phyloP scores from a whole-genome alignment of 2,797 vertebrate species.

The Diceros bicornis region DNA sequence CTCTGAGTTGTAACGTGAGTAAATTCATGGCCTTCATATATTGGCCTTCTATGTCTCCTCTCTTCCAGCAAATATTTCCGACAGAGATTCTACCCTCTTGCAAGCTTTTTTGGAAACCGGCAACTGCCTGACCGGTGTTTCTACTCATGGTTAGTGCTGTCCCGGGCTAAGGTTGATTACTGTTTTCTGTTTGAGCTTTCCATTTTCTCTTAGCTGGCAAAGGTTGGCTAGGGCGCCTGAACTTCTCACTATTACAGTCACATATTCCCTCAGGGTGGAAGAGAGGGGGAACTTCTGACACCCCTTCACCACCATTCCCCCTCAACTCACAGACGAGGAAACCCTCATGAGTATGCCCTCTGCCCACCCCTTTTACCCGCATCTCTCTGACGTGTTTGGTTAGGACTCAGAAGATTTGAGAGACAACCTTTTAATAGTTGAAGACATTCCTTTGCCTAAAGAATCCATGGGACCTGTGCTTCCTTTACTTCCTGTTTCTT shows the following conservation, averaged over 20 bases:
- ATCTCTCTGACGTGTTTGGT: background rate
- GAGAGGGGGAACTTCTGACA: background rate
- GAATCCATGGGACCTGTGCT: background rate
- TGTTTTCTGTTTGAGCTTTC: background rate
- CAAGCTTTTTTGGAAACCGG: background rate
- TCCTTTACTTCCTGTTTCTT: background rate
- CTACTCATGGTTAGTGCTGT: background rate
- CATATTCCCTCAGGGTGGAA: background rate
- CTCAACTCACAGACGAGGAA: background rate
- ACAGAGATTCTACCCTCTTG: background rate
- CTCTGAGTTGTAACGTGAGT: background rate
- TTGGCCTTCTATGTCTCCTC: background rate
- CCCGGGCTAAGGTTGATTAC: background rate
- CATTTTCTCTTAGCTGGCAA: background rate
- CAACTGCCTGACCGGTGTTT: background rate
- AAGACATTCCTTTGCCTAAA: background rate
- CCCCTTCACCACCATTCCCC: background rate
- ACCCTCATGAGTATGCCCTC: fast-evolving
- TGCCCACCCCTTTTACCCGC: background rate
- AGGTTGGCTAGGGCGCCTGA: background rate
- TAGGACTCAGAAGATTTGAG: background rate
- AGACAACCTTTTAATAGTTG: background rate
- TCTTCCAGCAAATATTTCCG: background rate
- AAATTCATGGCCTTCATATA: background rate
- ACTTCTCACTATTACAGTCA: background rate